Conservation (phyloP, 2,113 vertebrate genomes). For the Pterocles gutturalis region DNA sequence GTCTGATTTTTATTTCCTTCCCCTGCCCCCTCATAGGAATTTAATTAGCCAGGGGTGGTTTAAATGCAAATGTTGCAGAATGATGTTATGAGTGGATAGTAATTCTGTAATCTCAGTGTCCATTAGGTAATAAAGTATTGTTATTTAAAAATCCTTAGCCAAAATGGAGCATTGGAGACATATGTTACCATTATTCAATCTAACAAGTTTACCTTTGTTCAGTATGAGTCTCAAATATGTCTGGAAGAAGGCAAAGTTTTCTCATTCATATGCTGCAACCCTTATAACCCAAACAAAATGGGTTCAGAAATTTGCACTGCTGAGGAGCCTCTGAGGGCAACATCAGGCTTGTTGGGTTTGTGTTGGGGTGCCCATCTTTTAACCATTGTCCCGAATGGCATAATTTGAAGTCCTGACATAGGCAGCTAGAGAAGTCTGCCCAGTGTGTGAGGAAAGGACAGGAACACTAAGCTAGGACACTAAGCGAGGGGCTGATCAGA, state of each 20-base stretch:
- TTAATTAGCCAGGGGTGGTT: background rate
- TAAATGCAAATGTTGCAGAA: conserved; percentile 6
- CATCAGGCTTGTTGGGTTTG: fast-evolving
- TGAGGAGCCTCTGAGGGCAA: background rate
- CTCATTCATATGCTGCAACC: background rate
- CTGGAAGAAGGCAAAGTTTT: background rate
- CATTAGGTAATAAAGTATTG: background rate
- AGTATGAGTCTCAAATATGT: background rate
- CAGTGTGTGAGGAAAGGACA: background rate
- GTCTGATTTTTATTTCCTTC: background rate
- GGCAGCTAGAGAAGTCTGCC: background rate
- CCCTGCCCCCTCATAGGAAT: background rate
- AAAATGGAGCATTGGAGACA: background rate
- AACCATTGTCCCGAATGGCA: fast-evolving
- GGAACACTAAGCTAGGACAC: background rate
- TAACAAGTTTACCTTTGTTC: background rate
- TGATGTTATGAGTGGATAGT: background rate
- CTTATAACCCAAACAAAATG: background rate
- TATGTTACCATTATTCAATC: background rate
- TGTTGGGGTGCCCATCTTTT: background rate
- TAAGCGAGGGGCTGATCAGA: background rate
- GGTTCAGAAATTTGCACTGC: background rate
- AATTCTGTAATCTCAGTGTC: background rate
- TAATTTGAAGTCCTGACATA: fast-evolving
- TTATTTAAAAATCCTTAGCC: background rate